Evolutionary conservation across 2,797 vertebrate genomes (phyloP), one percentile per base, ranked within the genome.

Genomic region (Oophaga sylvatica): DNA sequence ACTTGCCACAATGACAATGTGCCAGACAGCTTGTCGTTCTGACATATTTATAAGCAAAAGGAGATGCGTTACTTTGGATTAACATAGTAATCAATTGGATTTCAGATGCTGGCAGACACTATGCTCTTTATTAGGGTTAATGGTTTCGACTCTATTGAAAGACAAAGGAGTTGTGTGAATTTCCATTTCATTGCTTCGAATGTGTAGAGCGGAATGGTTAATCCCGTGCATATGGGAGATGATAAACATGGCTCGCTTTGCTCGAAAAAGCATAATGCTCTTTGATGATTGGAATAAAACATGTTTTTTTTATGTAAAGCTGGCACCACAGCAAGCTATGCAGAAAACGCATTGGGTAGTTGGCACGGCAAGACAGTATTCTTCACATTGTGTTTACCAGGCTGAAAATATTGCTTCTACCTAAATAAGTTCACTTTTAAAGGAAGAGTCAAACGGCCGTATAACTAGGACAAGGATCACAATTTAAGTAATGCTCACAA

Each of bases 241-340:
- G 76, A 84, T 88, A 88, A 84, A 80, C 81, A 84, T 80, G 73
- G 81, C 87, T 80, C 65, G 76, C 71, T 88, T 88, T 84, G 81
- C 35, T 84, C 70, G 75, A 9, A 84, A 83, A 63, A 87, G 8
- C 87, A 87, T 77, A 79, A 88, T 84, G 81, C 68, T 78, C 19
- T 65, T 73, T 80, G 81, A 84, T 88, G 70, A 80, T 80, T 56
- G 80, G 81, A 88, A 84, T 71, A 80, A 70, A 87, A 80, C 76
- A 80, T 80, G 75, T 53, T 56, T 84, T 26, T 88, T 80, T 63
- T 88, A 73, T 80, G 87, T n/a, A 84, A 80, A 88, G 63, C 73
- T 88, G 81, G 76, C 65, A 71, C 11, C 2, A 41, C 12, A 59
- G n/a, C 35, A 35, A 84, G 31, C 73, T 63, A 56, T 53, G 45